Evolutionary conservation across 2,113 vertebrate species (phyloP), one percentile per base, ranked within the genome.

Genomic region (Limanda limanda): DNA sequence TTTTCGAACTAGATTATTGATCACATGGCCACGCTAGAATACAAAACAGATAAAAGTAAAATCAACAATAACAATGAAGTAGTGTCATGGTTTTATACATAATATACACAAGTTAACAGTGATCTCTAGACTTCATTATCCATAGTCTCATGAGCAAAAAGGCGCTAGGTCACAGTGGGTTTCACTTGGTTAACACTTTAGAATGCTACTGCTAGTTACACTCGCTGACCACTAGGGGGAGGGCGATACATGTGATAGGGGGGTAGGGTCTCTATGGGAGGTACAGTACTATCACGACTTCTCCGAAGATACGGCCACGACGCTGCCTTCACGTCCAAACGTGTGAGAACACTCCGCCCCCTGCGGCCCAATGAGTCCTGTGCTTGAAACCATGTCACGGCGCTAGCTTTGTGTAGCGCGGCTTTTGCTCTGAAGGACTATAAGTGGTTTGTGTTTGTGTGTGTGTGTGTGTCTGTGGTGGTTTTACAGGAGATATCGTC

Each of bases 81-180:
- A 91, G 82, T 91, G 88, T 89, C 90, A 90, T 87, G 81, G 82
- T 90, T 94, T 92, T 93, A 79, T 94, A 94, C 91, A 93, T 85
- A 91, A 91, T 90, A 91, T 93, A 94, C 92, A 94, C 78, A 76
- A 78, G 82, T 88, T 91, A 86, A 90, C 88, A 93, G 88, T 89
- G 76, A 90, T 90, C 70, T 84, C 83, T 90, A 91, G 76, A 86
- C 20, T 82, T 81, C 76, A 74, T 76, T 86, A 83, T 89, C 77
- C 83, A 86, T 89, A 81, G 62, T 81, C 77, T 86, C 65, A 85
- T 59, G 68, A 91, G 86, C 79, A 83, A 86, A 54, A 87, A 90
- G 74, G 87, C 70, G 88, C 86, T 90, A 91, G 81, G 85, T 91
- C 91, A 91, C 90, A 92, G 88, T 91, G 88, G 85, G 84, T 83